Percentiles rank a stretch among this genome's conserved stretches.
These are phyloP conservation scores for Silurus glanis DNA, from an alignment of 2,113 vertebrate genomes.

Conservation along the genomic window DNA sequence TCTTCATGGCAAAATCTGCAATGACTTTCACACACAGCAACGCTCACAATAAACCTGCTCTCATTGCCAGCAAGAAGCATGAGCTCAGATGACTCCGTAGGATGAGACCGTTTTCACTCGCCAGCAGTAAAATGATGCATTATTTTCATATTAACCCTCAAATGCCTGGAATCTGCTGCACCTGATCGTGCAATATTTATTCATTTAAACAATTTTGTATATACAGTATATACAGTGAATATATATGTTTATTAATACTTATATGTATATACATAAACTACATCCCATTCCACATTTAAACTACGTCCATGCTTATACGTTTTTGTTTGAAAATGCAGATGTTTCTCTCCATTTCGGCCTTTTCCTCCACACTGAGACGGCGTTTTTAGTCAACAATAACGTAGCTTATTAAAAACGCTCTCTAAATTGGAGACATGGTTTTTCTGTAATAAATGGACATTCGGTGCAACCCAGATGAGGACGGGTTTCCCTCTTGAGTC, in stretches of 20 bases:
- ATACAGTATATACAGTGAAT: no score
- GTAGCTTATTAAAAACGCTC: no score
- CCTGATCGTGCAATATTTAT: neutral
- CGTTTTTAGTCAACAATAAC: no score
- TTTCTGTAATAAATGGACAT: no score
- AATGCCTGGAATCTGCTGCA: neutral
- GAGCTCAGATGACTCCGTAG: neutral
- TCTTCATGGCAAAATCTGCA: neutral
- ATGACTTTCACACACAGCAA: neutral
- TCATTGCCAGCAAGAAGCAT: neutral
- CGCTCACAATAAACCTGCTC: neutral
- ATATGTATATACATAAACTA: neutral
- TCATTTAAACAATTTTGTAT: neutral
- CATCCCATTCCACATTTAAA: no score
- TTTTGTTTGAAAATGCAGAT: no score
- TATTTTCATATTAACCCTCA: neutral
- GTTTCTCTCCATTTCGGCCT: no score
- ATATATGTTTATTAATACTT: neutral
- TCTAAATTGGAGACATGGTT: no score
- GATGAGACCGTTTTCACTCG: neutral
- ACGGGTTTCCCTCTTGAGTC: no score
- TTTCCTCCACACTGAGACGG: no score
- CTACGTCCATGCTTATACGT: no score
- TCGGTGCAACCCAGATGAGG: no score
- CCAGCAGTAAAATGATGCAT: neutral